A percentile compares a stretch with the other conserved stretches of the same genome.
Conservation (phyloP, 2,113 vertebrate genomes). For the Apteryx mantelli region DNA sequence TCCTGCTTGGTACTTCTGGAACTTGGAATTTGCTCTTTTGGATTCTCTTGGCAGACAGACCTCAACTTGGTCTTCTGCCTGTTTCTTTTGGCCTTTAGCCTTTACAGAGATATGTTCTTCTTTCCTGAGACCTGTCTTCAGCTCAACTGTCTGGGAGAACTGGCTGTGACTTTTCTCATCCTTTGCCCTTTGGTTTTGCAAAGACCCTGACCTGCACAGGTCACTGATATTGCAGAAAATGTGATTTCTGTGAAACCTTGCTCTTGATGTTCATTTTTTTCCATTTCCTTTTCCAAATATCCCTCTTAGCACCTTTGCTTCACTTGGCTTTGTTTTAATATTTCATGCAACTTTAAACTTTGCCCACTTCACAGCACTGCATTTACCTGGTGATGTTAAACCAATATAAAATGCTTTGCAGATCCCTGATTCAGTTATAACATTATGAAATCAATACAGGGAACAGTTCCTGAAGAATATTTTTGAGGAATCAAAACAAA, state of each 20-base stretch:
- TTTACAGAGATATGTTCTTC: constrained; percentile 20
- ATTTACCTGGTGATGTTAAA: background rate
- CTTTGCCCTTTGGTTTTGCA: background rate
- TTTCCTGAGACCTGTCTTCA: constrained; percentile 20
- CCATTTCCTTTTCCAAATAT: background rate
- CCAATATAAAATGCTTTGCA: background rate
- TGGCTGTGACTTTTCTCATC: background rate
- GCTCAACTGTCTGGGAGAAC: background rate
- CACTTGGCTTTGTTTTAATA: background rate
- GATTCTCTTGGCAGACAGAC: constrained; percentile 31
- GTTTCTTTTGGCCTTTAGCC: constrained; percentile 51
- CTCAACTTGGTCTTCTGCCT: background rate
- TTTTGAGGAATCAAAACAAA: background rate
- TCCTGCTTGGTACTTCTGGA: constrained; percentile 32
- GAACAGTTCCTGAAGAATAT: background rate
- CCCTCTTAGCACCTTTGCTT: background rate
- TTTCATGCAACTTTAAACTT: background rate
- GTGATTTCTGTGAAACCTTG: background rate
- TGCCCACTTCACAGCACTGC: background rate
- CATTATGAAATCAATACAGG: background rate
- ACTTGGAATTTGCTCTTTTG: constrained; percentile 60
- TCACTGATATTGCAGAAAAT: background rate
- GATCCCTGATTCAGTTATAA: background rate
- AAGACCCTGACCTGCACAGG: background rate
- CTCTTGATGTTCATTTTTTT: background rate